Evolutionary conservation across 2,888 invertebrate genomes (phyloP), one percentile per base, ranked within the genome.

Genomic region (Plagodis pulveraria): DNA sequence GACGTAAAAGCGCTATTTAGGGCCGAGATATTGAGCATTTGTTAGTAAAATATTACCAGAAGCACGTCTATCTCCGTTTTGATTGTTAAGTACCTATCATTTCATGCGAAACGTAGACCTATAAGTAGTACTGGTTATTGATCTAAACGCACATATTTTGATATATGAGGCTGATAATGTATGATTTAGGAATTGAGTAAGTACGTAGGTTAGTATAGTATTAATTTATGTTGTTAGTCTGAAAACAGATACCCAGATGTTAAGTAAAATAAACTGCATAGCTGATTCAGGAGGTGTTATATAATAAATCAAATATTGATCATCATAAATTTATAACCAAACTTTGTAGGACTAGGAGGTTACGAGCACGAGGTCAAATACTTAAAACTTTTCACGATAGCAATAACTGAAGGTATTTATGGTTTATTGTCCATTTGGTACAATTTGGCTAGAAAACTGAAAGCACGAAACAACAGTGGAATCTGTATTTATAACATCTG

Each of bases 1-100:
- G 84, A 85, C 84, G 84, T 74, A 80, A 71, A 70, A 56, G 61
- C 61, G 69, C 73, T 83, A 81, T 81, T 82, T 66, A 67, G 67
- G 49, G 58, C 71, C 65, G 58, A 49, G 58, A 56, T 63, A 61
- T 52, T 65, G 70, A 65, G 71, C 62, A 69, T 72, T 72, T 74
- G 70, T 72, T 63, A 58, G 64, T 72, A 65, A 71, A 73, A 78
- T 74, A 74, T 79, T 74, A 74, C 63, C 66, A 71, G 66, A 66
- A 69, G 65, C 69, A 71, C 65, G 1, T 22, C 22, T 78, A 49
- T 50, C 22, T 43, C 47, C 56, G 51, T 49, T 52, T 40, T 51
- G 44, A 54, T 53, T 40, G 43, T 45, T 46, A 54, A 36, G 44
- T 44, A 50, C 34, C n/a, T n/a, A n/a, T n/a, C 42, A 56, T 53